phyloP scores from a whole-genome alignment of 1,140 invertebrate species.

The Drosophila parvula region DNA sequence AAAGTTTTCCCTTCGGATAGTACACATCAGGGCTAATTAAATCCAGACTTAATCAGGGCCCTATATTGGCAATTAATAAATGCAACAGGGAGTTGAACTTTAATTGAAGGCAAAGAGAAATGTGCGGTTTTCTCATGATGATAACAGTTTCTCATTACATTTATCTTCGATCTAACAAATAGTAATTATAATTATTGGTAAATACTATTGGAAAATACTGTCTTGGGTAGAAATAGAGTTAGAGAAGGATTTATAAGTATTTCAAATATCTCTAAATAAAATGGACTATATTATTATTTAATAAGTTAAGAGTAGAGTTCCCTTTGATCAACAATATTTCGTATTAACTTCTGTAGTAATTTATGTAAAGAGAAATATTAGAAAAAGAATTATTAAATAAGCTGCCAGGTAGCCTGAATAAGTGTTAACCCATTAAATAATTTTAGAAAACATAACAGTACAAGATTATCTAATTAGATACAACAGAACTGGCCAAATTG shows the following conservation, averaged over 20 bases:
- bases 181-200: not conserved
- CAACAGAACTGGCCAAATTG: not conserved
- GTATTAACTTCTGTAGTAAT: not conserved
- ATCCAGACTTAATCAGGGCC: conserved; percentile 11
- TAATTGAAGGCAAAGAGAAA: not conserved
- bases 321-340: no score
- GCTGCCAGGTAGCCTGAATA: not conserved
- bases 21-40: conserved; percentile 23
- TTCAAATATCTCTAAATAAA: not conserved
- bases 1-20: conserved; percentile 12
- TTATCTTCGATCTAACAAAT: not conserved
- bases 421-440: not conserved
- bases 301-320: no score
- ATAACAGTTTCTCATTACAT: not conserved
- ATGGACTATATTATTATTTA: no score
- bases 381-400: not conserved
- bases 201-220: no score
- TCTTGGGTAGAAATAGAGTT: no score
- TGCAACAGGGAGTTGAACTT: not conserved
- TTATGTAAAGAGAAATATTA: not conserved
- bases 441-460: not conserved
- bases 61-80: conserved; percentile 15
- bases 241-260: not conserved
- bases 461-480: conserved; percentile 2
- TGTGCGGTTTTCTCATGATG: no score